Conservation (phyloP, 2,888 invertebrate species). For the Drosophila mettleri region DNA sequence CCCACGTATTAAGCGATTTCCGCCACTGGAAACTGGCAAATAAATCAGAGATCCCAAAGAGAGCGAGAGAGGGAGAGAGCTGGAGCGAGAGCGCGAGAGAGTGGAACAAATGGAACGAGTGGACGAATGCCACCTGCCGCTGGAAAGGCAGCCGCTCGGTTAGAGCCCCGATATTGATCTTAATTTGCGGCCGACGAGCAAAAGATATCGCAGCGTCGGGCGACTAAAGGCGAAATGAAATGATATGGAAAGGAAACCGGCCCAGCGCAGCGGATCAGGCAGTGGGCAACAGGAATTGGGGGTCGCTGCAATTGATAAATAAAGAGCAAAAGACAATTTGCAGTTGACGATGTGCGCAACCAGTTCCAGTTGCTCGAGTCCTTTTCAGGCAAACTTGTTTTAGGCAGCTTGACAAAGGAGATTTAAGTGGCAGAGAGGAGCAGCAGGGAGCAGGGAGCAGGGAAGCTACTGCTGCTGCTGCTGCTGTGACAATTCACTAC, state of each 20-base stretch:
- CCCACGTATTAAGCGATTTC: conserved; percentile 65
- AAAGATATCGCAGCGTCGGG: conserved; percentile 29
- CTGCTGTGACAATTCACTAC: conserved; percentile 64
- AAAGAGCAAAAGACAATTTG: conserved; percentile 64
- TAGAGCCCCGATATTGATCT: conserved; percentile 69
- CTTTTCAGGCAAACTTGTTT: conserved; percentile 62
- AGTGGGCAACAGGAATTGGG: conserved; percentile 26
- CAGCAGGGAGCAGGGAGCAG: too few species aligned
- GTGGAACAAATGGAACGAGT: conserved; percentile 23
- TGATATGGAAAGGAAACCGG: conserved; percentile 63
- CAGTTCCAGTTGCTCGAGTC: conserved; percentile 48
- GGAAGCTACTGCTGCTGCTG: conserved; percentile 24
- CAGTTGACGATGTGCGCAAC: conserved; percentile 50
- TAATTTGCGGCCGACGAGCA: conserved; percentile 57
- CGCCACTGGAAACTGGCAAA: conserved; percentile 59
- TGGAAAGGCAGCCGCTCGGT: conserved; percentile 44
- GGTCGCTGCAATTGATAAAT: conserved; percentile 67
- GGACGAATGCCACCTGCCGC: conserved; percentile 71
- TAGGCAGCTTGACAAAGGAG: conserved; percentile 45
- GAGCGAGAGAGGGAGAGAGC: not conserved
- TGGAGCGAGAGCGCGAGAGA: not conserved
- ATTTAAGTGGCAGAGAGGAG: conserved; percentile 10
- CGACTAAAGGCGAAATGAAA: conserved; percentile 46
- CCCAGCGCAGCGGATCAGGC: conserved; percentile 6
- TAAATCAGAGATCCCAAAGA: conserved; percentile 56